Evolutionary conservation across 2,888 invertebrate species (phyloP).

Genomic region (Drosophila kambysellisi): DNA sequence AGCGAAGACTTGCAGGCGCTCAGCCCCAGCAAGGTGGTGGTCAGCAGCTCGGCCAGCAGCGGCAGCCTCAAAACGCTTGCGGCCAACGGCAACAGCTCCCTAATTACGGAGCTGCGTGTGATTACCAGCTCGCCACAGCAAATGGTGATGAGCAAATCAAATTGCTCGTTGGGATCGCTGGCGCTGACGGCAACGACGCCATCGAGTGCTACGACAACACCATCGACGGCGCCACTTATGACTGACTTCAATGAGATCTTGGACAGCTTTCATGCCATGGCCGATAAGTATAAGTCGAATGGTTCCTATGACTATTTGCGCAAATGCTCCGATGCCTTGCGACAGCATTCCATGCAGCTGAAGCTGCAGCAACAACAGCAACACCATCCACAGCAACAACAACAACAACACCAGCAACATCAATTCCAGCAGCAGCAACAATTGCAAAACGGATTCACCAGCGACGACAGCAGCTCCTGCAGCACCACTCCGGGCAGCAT

Average conservation of each 20-base stretch:
- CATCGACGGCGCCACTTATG: conserved; percentile 79
- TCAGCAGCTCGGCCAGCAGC: conserved; percentile 71
- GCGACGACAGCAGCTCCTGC: conserved; percentile 83
- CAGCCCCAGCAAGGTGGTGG: conserved; percentile 81
- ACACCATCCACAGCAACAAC: conserved; percentile 80
- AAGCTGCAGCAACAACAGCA: conserved; percentile 73
- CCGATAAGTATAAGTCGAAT: conserved; percentile 84
- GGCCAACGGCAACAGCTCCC: conserved; percentile 42
- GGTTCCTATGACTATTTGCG: conserved; percentile 85
- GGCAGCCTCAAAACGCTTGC: conserved; percentile 71
- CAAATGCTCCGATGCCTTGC: conserved; percentile 85
- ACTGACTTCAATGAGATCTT: conserved; percentile 85
- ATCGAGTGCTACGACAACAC: conserved; percentile 78
- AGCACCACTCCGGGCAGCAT: conserved; percentile 88
- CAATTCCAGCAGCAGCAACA: conserved; percentile 73
- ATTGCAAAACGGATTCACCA: conserved; percentile 68
- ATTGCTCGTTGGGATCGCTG: conserved; percentile 66
- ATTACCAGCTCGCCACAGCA: conserved; percentile 74
- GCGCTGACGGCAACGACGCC: conserved; percentile 62
- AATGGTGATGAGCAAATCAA: conserved; percentile 70
- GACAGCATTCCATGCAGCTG: conserved; percentile 84
- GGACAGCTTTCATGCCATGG: conserved; percentile 85
- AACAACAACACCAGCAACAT: conserved; percentile 76
- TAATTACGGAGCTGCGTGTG: conserved; percentile 71
- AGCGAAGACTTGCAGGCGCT: conserved; percentile 84